These are phyloP conservation scores for Ectropis crepuscularia DNA, from an alignment of 2,888 invertebrate species.

Conservation along the genomic window DNA sequence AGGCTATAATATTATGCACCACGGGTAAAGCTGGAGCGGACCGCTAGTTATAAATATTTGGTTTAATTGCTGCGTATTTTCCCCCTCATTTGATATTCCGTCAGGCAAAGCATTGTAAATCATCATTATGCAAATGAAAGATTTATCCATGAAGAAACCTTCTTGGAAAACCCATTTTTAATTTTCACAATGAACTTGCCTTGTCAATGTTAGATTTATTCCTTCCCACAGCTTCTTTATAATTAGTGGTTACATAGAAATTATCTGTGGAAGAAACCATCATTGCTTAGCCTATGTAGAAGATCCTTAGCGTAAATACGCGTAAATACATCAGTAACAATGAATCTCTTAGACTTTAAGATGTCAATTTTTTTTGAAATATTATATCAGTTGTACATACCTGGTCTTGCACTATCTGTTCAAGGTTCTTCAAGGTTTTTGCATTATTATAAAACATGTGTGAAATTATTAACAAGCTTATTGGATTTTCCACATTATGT, in stretches of 20 bases:
- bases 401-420: no score
- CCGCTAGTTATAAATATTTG: neutral
- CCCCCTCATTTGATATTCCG: slow-evolving; percentile 39
- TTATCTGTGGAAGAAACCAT: slow-evolving; percentile 5
- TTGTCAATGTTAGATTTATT: slow-evolving; percentile 73
- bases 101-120: slow-evolving; percentile 31
- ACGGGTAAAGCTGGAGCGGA: no score
- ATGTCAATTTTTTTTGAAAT: no score
- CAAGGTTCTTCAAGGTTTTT: no score
- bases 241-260: slow-evolving; percentile 24
- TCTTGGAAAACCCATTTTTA: slow-evolving; percentile 58
- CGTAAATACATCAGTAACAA: no score
- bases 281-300: neutral
- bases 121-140: slow-evolving; percentile 50
- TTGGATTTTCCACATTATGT: slow-evolving; percentile 48
- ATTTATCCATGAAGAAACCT: slow-evolving; percentile 32
- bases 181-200: slow-evolving; percentile 59
- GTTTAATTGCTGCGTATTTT: slow-evolving; percentile 37
- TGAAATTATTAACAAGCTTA: slow-evolving; percentile 56
- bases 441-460: no score
- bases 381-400: no score
- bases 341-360: no score
- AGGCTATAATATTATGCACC: no score
- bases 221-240: slow-evolving; percentile 62
- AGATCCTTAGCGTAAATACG: neutral